These are phyloP conservation scores for Esox niger DNA, from an alignment of 2,113 vertebrate genomes.

Conservation along the genomic window DNA sequence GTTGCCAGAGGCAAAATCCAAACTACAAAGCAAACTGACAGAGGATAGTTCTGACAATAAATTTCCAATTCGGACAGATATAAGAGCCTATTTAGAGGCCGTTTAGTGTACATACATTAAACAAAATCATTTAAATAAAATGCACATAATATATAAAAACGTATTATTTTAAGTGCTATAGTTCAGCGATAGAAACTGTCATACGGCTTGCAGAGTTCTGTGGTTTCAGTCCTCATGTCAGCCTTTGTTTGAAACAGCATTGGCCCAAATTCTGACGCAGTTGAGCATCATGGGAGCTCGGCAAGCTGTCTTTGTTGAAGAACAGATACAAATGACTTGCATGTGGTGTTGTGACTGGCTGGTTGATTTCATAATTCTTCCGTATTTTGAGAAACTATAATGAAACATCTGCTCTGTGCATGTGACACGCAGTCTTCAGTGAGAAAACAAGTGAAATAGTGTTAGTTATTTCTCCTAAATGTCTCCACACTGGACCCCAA, in stretches of 20 bases:
- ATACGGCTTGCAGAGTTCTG: too few species aligned
- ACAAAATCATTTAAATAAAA: too few species aligned
- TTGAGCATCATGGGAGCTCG: slow-evolving; percentile 23
- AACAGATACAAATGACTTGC: slow-evolving; percentile 39
- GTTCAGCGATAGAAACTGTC: too few species aligned
- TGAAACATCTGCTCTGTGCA: slow-evolving; percentile 60
- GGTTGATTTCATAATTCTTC: slow-evolving; percentile 51
- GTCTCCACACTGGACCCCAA: too few species aligned
- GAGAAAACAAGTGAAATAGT: slow-evolving; percentile 40
- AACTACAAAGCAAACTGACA: not conserved
- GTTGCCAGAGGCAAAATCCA: slow-evolving; percentile 7
- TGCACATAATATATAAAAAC: too few species aligned
- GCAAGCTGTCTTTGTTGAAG: slow-evolving; percentile 42
- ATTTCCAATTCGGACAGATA: not conserved
- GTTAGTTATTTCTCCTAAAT: slow-evolving; percentile 31
- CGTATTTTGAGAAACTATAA: slow-evolving; percentile 48
- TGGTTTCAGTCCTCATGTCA: slow-evolving; percentile 12
- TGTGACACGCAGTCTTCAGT: slow-evolving; percentile 42
- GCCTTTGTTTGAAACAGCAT: slow-evolving; percentile 20
- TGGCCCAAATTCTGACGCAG: slow-evolving; percentile 26
- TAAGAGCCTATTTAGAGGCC: not conserved
- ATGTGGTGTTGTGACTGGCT: slow-evolving; percentile 43
- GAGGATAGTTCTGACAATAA: not conserved
- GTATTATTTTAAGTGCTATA: too few species aligned
- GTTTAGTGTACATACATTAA: too few species aligned